phyloP scores from a whole-genome alignment of 2,797 vertebrate genomes.

The Atherinosoma microstoma region DNA sequence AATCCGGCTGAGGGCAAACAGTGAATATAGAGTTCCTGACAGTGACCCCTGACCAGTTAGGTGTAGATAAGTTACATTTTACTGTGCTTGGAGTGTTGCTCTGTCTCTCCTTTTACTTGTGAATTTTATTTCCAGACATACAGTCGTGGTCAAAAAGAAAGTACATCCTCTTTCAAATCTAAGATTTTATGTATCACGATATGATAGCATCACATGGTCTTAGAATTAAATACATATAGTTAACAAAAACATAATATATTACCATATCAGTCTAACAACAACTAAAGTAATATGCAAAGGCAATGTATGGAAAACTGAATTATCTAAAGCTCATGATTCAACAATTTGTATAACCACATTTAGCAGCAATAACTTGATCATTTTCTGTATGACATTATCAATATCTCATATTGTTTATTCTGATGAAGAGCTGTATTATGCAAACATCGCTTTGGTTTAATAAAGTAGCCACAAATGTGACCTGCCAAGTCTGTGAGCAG shows the following conservation, averaged over 20 bases:
- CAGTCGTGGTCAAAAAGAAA: not conserved
- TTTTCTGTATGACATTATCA: no score
- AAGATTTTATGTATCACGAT: not conserved
- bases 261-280: not conserved
- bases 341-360: no score
- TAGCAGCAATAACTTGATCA: no score
- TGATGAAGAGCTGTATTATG: no score
- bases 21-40: slow-evolving; percentile 12
- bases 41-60: not conserved
- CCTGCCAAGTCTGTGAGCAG: no score
- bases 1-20: slow-evolving; percentile 8
- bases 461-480: no score
- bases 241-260: not conserved
- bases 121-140: not conserved
- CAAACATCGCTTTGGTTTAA: no score
- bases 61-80: slow-evolving; percentile 15
- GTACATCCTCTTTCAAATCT: not conserved
- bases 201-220: no score
- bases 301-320: no score
- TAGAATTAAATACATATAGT: not conserved
- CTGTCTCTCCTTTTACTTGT: not conserved
- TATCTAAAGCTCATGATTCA: no score
- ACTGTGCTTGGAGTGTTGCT: not conserved
- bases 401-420: no score
- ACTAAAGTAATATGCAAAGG: not conserved